Percentiles rank a stretch among this genome's conserved stretches.
Evolutionary conservation across 2,113 vertebrate species (phyloP).

Genomic region (Erythrocercus mccallii): DNA sequence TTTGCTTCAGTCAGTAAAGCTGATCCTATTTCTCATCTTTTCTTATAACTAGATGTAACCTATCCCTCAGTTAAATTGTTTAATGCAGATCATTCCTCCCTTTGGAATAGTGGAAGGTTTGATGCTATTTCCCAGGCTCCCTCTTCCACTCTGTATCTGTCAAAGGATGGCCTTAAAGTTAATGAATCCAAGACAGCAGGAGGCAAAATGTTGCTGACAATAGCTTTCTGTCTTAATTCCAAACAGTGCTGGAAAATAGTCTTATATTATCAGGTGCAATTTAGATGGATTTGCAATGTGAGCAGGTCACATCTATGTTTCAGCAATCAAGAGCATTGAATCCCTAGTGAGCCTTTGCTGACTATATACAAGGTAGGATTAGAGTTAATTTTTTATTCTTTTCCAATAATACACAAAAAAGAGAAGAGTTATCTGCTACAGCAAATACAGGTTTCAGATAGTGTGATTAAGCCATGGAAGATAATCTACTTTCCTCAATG

Average conservation of each 20-base stretch:
- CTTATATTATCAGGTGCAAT: background rate
- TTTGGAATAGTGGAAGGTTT: background rate
- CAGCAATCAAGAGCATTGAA: background rate
- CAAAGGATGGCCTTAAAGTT: conserved; percentile 8
- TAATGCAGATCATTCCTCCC: background rate
- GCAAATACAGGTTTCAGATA: background rate
- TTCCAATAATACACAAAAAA: background rate
- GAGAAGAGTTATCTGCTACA: background rate
- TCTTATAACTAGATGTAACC: background rate
- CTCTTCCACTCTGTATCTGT: background rate
- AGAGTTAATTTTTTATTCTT: background rate
- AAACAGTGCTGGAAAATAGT: background rate
- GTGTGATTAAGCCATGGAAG: background rate
- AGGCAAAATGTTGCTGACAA: background rate
- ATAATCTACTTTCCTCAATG: background rate
- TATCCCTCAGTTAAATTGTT: background rate
- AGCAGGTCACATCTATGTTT: background rate
- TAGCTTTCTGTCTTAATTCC: conserved; percentile 20
- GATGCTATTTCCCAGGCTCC: background rate
- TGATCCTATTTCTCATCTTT: background rate
- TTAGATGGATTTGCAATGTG: background rate
- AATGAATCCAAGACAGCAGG: conserved; percentile 18
- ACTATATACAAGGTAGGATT: background rate
- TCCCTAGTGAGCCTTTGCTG: background rate
- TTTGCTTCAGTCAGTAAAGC: background rate